These are phyloP conservation scores for Catharus fuscescens DNA, from an alignment of 2,113 vertebrate genomes.

Conservation along the genomic window DNA sequence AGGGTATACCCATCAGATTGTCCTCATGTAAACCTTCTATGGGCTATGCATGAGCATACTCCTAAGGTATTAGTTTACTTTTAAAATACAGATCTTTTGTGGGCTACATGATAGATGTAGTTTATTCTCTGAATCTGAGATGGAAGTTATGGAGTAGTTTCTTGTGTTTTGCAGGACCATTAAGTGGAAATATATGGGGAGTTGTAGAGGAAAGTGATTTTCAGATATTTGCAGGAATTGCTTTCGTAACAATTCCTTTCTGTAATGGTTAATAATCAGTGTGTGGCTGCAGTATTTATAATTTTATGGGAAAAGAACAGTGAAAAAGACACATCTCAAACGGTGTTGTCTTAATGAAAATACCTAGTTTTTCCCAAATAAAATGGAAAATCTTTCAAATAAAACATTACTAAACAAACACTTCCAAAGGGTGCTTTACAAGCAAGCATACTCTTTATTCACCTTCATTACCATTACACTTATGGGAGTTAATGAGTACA, in stretches of 20 bases:
- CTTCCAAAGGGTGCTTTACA: neutral
- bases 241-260: neutral
- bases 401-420: neutral
- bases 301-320: neutral
- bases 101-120: neutral
- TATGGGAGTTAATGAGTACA: neutral
- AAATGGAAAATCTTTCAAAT: neutral
- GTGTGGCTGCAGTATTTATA: neutral
- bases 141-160: neutral
- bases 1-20: neutral
- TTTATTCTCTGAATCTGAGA: neutral
- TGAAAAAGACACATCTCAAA: neutral
- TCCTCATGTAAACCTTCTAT: neutral
- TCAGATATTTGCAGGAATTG: neutral
- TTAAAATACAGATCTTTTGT: neutral
- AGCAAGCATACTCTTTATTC: neutral
- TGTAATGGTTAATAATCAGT: neutral
- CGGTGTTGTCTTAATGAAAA: neutral
- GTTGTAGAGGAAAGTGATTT: neutral
- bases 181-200: neutral
- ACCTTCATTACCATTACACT: neutral
- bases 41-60: neutral
- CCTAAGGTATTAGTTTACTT: neutral
- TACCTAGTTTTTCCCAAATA: neutral
- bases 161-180: neutral